Percentiles rank a stretch among this genome's conserved stretches.
phyloP scores from a whole-genome alignment of 2,888 invertebrate genomes.

The Callyntrura guangdongensis region DNA sequence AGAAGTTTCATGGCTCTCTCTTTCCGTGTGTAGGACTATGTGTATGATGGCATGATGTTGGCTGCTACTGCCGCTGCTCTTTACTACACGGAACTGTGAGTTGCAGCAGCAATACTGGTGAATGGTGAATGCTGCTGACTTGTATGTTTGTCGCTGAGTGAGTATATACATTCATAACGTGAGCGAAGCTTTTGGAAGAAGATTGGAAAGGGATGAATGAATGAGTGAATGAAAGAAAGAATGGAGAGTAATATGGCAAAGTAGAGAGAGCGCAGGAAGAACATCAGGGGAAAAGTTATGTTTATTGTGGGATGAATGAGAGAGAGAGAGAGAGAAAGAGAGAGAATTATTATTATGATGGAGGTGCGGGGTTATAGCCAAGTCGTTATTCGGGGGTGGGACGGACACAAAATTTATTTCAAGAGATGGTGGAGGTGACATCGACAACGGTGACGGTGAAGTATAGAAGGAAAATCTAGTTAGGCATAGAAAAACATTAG shows the following conservation, averaged over 20 bases:
- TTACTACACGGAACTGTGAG: neutral
- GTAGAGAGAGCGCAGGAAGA: conserved; percentile 62
- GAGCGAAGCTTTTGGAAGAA: conserved; percentile 44
- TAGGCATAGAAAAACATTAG: conserved; percentile 64
- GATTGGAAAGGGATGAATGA: conserved; percentile 80
- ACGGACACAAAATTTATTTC: conserved; percentile 67
- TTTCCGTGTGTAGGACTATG: conserved; percentile 1
- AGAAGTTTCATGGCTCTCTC: conserved; percentile 36
- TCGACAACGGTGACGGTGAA: conserved; percentile 60
- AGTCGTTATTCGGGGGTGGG: conserved; percentile 72
- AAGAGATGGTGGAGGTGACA: conserved; percentile 73
- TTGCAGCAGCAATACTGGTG: neutral
- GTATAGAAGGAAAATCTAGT: conserved; percentile 65
- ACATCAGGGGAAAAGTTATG: conserved; percentile 79
- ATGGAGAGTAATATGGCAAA: conserved; percentile 60
- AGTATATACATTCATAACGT: conserved; percentile 12
- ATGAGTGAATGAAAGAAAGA: conserved; percentile 62
- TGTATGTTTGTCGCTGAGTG: conserved; percentile 38
- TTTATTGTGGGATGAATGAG: conserved; percentile 80
- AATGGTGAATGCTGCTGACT: conserved; percentile 36
- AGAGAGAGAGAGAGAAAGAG: conserved; percentile 58
- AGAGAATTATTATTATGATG: conserved; percentile 69
- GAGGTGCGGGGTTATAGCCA: conserved; percentile 70
- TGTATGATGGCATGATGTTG: conserved; percentile 51
- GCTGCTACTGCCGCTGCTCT: conserved; percentile 28